phyloP scores from a whole-genome alignment of 2,888 invertebrate genomes.

The Tortrix viridana region DNA sequence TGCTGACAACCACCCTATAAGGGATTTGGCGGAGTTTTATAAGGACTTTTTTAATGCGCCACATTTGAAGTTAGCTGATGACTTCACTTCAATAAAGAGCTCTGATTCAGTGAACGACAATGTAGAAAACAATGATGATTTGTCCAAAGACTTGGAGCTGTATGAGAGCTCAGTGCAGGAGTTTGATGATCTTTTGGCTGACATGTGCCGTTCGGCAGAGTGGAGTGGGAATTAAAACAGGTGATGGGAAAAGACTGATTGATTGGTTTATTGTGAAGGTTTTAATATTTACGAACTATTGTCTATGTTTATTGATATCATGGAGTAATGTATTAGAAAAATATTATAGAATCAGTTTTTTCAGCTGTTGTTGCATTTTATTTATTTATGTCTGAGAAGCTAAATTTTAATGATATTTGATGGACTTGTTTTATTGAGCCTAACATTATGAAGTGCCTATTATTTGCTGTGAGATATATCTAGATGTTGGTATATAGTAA shows the following conservation, averaged over 20 bases:
- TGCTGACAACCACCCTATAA: slow-evolving; percentile 88
- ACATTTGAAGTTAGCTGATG: slow-evolving; percentile 67
- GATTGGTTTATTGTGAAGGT: slow-evolving; percentile 11
- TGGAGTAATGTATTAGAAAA: slow-evolving; percentile 3
- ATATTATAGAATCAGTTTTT: slow-evolving; percentile 6
- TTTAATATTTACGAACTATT: slow-evolving; percentile 4
- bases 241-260: slow-evolving; percentile 51
- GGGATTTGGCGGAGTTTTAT: slow-evolving; percentile 91
- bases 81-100: slow-evolving; percentile 46
- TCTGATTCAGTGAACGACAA: slow-evolving; percentile 55
- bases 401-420: not conserved
- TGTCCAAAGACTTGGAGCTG: slow-evolving; percentile 88
- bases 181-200: slow-evolving; percentile 90
- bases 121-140: slow-evolving; percentile 71
- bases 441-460: slow-evolving; percentile 15
- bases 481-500: slow-evolving; percentile 1
- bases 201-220: slow-evolving; percentile 87
- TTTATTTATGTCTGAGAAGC: slow-evolving; percentile 1
- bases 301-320: not conserved
- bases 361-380: slow-evolving; percentile 18
- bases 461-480: slow-evolving; percentile 6
- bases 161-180: slow-evolving; percentile 90
- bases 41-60: slow-evolving; percentile 91
- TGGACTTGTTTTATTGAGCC: not conserved
- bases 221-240: slow-evolving; percentile 75